Evolutionary conservation across 2,797 vertebrate species (phyloP), one percentile per base, ranked within the genome.

Genomic region (Spatula clypeata): DNA sequence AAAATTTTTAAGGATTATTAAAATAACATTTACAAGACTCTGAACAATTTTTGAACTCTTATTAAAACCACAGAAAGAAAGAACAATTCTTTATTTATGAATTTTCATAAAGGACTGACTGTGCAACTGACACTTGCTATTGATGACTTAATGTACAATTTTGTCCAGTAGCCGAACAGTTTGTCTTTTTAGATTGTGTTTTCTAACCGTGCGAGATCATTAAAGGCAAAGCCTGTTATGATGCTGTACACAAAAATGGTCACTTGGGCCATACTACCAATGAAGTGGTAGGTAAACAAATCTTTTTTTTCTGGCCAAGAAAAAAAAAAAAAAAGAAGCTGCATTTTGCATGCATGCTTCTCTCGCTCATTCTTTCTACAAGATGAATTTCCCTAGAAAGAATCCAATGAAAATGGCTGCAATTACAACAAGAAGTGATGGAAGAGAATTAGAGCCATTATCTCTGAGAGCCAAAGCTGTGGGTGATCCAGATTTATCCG

Each of bases 371-470:
- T 95, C 97, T 94, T 93, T 99, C 99, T 99, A 99, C 99, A 99
- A 99, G 99, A 99, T 99, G 98, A 99, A 99, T 98, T 99, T 99
- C 98, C 99, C 99, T 98, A 99, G 98, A 99, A 99, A 99, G 99
- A 99, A 99, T 98, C 99, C 99, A 94, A 99, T 99, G 99, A 99
- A 99, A 98, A 99, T 99, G 98, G 99, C 99, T 97, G 99, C 99
- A 98, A 99, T 99, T 97, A 99, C 99, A 96, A 99, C 99, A 87
- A 99, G 99, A 97, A 99, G 99, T 76, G 99, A 99, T 96, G 99
- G 99, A 97, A 99, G 98, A 98, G 99, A 99, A 97, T 98, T 98
- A 96, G 98, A 94, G 97, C 98, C 98, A 87, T 99, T 98, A 92
- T 99, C 99, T 98, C 99, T 98, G 97, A 99, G 98, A 86, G 99